phyloP scores from a whole-genome alignment of 2,113 vertebrate genomes.

The Phalacrocorax pelagicus region DNA sequence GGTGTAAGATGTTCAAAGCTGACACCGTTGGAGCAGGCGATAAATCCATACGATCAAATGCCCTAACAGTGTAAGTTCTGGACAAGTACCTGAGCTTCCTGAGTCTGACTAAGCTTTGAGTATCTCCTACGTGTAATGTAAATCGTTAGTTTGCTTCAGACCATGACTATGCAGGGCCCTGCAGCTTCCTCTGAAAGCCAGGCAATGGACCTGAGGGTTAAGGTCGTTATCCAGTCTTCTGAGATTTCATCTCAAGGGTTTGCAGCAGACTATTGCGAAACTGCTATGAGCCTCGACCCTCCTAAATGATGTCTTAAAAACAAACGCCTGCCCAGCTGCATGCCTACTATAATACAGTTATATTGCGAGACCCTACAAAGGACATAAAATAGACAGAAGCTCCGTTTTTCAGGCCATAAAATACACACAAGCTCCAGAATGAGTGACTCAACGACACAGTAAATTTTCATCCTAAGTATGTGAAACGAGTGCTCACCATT shows the following conservation, averaged over 20 bases:
- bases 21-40: too few relatives aligned
- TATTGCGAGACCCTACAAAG: neutral
- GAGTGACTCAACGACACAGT: neutral
- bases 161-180: neutral
- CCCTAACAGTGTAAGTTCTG: rapidly evolving
- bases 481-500: neutral
- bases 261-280: neutral
- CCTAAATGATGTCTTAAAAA: neutral
- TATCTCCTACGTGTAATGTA: neutral
- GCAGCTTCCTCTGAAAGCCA: neutral
- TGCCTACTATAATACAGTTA: neutral
- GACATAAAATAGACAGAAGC: neutral
- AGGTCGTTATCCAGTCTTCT: neutral
- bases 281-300: neutral
- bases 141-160: neutral
- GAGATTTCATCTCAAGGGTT: neutral
- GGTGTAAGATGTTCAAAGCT: rapidly evolving
- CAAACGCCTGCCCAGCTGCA: neutral
- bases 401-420: neutral
- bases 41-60: neutral
- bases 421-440: neutral
- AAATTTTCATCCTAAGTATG: neutral
- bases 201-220: neutral
- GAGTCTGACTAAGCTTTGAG: neutral
- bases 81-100: neutral